Evolutionary conservation across 2,888 invertebrate species (phyloP).

Genomic region (Ceramica pisi): DNA sequence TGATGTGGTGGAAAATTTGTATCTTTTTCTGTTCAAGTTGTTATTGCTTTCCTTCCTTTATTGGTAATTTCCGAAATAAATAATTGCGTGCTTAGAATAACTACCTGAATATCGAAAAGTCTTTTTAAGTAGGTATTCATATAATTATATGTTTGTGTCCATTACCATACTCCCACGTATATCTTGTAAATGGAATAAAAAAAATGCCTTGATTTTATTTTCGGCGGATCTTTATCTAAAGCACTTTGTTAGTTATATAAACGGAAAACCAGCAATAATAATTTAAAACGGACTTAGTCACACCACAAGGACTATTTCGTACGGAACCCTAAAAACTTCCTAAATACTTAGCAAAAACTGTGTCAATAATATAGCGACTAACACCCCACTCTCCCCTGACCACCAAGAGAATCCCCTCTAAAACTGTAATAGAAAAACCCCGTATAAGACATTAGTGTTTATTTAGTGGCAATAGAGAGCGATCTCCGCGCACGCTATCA

Average conservation of each 20-base stretch:
- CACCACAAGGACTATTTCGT: too few relatives aligned
- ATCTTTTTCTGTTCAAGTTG: not conserved
- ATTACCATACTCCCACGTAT: not conserved
- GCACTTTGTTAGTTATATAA: not conserved
- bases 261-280: not conserved
- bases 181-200: not conserved
- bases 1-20: not conserved
- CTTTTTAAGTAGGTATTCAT: not conserved
- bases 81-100: not conserved
- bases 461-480: slow-evolving; percentile 57
- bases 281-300: too few relatives aligned
- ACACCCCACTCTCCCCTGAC: not conserved
- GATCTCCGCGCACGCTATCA: slow-evolving; percentile 66
- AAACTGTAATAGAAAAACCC: slow-evolving; percentile 12
- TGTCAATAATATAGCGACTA: slow-evolving; percentile 7
- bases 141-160: not conserved
- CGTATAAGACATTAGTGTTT: slow-evolving; percentile 46
- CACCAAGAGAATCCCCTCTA: not conserved
- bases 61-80: not conserved
- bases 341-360: not conserved
- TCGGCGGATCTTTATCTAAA: not conserved
- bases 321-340: too few relatives aligned
- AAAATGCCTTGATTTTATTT: not conserved
- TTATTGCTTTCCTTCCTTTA: not conserved
- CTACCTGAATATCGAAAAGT: not conserved